Evolutionary conservation across 1,140 invertebrate genomes (phyloP).

Genomic region (Dolichoris vasculosae): DNA sequence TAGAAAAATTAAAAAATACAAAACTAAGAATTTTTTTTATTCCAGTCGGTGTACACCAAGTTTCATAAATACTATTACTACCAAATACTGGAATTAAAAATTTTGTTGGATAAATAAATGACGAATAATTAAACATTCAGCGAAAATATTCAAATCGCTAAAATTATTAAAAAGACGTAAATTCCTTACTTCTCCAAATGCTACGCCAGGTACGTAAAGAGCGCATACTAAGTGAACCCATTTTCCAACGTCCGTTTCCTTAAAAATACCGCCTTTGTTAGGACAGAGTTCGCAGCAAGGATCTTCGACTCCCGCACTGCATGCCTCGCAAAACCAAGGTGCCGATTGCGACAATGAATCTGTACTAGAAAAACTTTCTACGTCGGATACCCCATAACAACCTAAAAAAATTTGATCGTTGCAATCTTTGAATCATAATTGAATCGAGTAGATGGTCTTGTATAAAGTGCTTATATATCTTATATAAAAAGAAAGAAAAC

Average conservation of each 20-base stretch:
- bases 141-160: no score
- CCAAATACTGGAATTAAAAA: no score
- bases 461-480: neutral
- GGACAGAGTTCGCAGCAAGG: constrained; percentile 93
- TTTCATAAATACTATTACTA: no score
- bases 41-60: no score
- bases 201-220: constrained; percentile 96
- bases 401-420: constrained; percentile 72
- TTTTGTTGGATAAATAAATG: no score
- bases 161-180: neutral
- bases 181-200: constrained; percentile 86
- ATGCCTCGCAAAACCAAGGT: constrained; percentile 99
- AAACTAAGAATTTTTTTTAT: no score
- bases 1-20: no score
- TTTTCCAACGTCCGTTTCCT: constrained; percentile 95
- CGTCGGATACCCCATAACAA: constrained; percentile 96
- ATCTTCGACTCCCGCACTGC: constrained; percentile 90
- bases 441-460: neutral
- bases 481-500: neutral
- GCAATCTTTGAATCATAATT: neutral
- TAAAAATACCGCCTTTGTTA: constrained; percentile 91
- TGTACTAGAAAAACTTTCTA: constrained; percentile 90
- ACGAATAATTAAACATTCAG: no score
- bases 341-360: constrained; percentile 95
- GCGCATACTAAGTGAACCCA: constrained; percentile 99